phyloP scores from a whole-genome alignment of 2,888 invertebrate species.

The Tipula helvola region DNA sequence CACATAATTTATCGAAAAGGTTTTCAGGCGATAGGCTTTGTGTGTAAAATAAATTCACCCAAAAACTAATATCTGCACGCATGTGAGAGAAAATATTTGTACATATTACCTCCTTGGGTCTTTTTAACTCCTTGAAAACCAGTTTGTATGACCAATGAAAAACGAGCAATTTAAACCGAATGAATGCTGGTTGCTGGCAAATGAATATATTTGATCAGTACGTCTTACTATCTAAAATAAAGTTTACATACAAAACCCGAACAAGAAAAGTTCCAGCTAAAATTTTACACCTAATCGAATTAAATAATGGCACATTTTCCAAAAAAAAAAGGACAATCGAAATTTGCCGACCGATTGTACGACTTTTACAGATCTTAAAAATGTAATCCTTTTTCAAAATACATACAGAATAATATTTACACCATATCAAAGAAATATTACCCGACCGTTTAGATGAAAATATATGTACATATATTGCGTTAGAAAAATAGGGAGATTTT shows the following conservation, averaged over 20 bases:
- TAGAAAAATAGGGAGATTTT: conserved; percentile 7
- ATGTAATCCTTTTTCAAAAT: not conserved
- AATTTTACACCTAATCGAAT: not conserved
- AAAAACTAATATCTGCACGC: not conserved
- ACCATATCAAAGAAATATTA: not conserved
- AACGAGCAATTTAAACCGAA: not conserved
- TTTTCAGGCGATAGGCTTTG: not conserved
- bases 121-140: not conserved
- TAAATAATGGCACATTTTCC: too few relatives aligned
- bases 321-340: not conserved
- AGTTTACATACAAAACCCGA: too few relatives aligned
- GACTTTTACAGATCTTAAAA: not conserved
- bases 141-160: not conserved
- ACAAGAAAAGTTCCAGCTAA: too few relatives aligned
- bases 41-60: not conserved
- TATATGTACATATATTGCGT: not conserved
- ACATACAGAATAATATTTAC: not conserved
- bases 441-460: not conserved
- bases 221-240: not conserved
- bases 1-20: not conserved
- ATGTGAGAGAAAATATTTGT: not conserved
- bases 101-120: not conserved
- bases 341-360: not conserved
- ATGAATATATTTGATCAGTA: not conserved
- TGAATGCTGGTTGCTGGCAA: not conserved